These are phyloP conservation scores for Prochilodus magdalenae DNA, from an alignment of 2,113 vertebrate species.

Conservation along the genomic window DNA sequence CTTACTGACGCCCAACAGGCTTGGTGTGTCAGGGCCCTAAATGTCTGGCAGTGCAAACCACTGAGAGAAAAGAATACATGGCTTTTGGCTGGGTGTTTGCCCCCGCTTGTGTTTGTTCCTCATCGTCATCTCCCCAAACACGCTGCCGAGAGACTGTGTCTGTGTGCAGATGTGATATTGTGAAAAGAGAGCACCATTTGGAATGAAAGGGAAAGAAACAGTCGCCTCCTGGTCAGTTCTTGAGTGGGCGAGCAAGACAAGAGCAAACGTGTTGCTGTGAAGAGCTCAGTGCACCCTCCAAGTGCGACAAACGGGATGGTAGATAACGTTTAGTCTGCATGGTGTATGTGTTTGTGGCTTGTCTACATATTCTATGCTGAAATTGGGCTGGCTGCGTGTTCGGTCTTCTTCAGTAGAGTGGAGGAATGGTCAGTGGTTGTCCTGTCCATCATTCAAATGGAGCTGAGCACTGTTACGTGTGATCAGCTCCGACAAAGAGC, in stretches of 20 bases:
- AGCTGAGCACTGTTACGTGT: neutral
- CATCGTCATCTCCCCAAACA: constrained; percentile 44
- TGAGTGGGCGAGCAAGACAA: constrained; percentile 36
- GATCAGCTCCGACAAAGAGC: neutral
- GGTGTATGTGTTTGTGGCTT: constrained; percentile 8
- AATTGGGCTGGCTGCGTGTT: neutral
- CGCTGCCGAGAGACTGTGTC: neutral
- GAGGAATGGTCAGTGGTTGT: neutral
- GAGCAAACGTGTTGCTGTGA: neutral
- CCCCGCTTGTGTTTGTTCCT: constrained; percentile 44
- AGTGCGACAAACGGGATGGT: neutral
- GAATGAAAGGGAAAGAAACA: constrained; percentile 67
- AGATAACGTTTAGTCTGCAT: constrained; percentile 18
- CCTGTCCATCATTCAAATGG: neutral
- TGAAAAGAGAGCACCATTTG: constrained; percentile 79
- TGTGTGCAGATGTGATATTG: constrained; percentile 55
- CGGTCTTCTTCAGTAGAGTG: neutral
- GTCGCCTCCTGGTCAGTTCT: constrained; percentile 61
- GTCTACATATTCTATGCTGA: constrained; percentile 16
- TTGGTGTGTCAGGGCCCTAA: neutral
- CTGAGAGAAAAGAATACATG: constrained; percentile 20
- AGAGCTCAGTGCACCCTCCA: neutral
- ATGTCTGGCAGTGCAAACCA: constrained; percentile 7
- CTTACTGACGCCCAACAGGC: too few species aligned
- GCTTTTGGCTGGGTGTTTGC: constrained; percentile 33